A percentile compares a stretch with the other conserved stretches of the same genome.
Conservation (phyloP, 2,113 vertebrate genomes). For the Felis catus region F.catus_Fca126_mat1.0 CM031420.1:117181501-117182000, state of each 20-base stretch:
- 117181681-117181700: slow-evolving; percentile 76
- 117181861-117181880: slow-evolving; percentile 6
- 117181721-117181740: slow-evolving; percentile 67
- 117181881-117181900: slow-evolving; percentile 21
- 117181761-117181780: background rate
- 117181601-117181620: slow-evolving; percentile 75
- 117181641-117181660: slow-evolving; percentile 72
- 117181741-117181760: slow-evolving; percentile 7
- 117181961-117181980: background rate
- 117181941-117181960: background rate
- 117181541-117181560: slow-evolving; percentile 78
- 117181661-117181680: slow-evolving; percentile 72
- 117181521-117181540: slow-evolving; percentile 65
- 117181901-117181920: background rate
- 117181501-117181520: slow-evolving; percentile 74
- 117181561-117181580: slow-evolving; percentile 80
- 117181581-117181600: slow-evolving; percentile 81
- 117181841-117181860: slow-evolving; percentile 22
- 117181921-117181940: background rate
- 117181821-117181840: background rate
- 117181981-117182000: background rate
- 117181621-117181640: slow-evolving; percentile 75
- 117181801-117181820: background rate
- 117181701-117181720: slow-evolving; percentile 77
- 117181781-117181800: background rate